These are phyloP conservation scores for Drosophila busckii DNA, from an alignment of 1,140 invertebrate species.

Conservation along the genomic window DNA sequence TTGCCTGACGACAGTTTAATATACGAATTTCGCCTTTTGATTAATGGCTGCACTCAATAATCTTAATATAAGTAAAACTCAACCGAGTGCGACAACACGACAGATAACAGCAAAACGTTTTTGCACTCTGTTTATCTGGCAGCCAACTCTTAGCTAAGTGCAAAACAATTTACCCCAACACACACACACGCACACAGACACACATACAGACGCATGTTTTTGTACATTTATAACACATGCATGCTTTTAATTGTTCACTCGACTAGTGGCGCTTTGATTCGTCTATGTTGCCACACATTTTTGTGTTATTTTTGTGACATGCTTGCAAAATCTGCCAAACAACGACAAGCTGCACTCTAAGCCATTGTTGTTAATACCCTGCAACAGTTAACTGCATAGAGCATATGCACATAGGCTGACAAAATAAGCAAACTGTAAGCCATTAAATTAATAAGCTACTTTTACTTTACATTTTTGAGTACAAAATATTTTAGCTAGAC, in stretches of 20 bases:
- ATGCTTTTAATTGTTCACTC: constrained; percentile 57
- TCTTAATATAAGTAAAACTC: constrained; percentile 8
- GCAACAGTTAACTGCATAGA: neutral
- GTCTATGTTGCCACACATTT: constrained; percentile 18
- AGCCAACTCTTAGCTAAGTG: constrained; percentile 72
- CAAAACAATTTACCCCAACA: constrained; percentile 67
- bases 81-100: constrained; percentile 56
- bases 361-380: constrained; percentile 36
- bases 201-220: constrained; percentile 12
- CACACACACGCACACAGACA: constrained; percentile 11
- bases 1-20: constrained; percentile 42
- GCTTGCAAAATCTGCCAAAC: constrained; percentile 54
- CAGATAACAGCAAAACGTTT: constrained; percentile 61
- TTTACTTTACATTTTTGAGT: neutral
- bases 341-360: constrained; percentile 36
- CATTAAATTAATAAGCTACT: neutral
- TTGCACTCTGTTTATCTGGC: constrained; percentile 64
- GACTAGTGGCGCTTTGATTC: constrained; percentile 27
- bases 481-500: neutral
- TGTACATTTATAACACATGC: constrained; percentile 4
- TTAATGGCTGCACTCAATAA: constrained; percentile 49
- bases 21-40: constrained; percentile 38
- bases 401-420: too few relatives aligned
- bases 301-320: constrained; percentile 21
- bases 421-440: too few relatives aligned